These are phyloP conservation scores for Tarsius wallacei DNA, from an alignment of 2,797 vertebrate genomes.

Conservation along the genomic window DNA sequence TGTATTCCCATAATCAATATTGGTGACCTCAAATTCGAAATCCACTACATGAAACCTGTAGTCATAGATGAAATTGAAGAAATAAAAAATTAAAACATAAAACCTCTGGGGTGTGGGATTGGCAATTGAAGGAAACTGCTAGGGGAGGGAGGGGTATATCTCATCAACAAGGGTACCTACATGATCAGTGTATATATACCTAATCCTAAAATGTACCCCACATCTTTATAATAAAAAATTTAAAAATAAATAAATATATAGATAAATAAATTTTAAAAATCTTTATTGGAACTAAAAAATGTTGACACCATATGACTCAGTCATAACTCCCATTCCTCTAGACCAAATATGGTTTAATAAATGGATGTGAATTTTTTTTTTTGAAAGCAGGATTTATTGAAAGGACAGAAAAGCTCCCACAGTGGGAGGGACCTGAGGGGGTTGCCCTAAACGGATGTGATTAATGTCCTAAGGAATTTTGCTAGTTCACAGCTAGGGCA, in stretches of 20 bases:
- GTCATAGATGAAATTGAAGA: not conserved
- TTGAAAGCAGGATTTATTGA: too few relatives aligned
- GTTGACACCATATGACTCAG: not conserved
- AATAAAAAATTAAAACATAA: not conserved
- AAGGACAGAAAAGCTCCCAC: too few relatives aligned
- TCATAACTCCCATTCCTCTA: not conserved
- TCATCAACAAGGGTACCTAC: too few relatives aligned
- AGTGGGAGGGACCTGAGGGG: too few relatives aligned
- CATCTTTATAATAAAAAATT: too few relatives aligned
- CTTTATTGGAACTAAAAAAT: not conserved
- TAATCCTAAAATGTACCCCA: too few relatives aligned
- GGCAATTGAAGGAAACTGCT: too few relatives aligned
- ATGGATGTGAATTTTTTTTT: not conserved
- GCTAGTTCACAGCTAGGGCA: not conserved
- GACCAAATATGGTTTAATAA: not conserved
- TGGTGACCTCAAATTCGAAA: not conserved
- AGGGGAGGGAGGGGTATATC: too few relatives aligned
- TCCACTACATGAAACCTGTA: not conserved
- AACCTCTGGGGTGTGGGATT: too few relatives aligned
- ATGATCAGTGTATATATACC: too few relatives aligned
- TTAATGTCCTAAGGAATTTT: fast-evolving
- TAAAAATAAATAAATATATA: too few relatives aligned
- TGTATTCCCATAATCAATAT: not conserved
- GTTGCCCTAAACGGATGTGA: not conserved
- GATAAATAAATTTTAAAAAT: too few relatives aligned